Base-by-base conservation (phyloP, 2,797 vertebrate species). In the Platalea minor region DNA sequence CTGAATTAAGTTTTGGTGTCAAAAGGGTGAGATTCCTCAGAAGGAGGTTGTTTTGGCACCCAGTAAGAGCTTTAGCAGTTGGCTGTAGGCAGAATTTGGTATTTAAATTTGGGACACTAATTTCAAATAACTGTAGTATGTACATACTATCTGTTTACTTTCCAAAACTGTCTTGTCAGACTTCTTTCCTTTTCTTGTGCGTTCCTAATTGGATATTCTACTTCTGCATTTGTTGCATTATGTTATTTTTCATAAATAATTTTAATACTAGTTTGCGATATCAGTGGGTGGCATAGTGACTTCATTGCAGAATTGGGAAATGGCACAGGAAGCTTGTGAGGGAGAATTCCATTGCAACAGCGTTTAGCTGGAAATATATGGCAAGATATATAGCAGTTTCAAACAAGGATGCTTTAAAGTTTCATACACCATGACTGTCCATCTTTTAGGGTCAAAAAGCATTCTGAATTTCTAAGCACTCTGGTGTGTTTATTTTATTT, bases 401-500 rank as follows among this genome's bases (percentile, higher is more conserved):
- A 92, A 57, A 59, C 24, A 88, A 78, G 24, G 29, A 73, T 94
- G 45, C 89, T 91, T 94, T 91, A 92, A 96, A 93, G 46, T 95
- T 97, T 97, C 74, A 50, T 70, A 70, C 64, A 72, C 79, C 39
- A 33, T 63, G 81, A 94, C 93, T 94, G 68, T 95, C 87, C 81
- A 86, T 91, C 69, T 92, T 94, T 95, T 85, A 85, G 31, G 43
- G 28, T 97, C 70, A 96, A 90, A 96, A 95, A 92, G 35, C 70
- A 67, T 89, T 95, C 93, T 89, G 73, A 94, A 90, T 94, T 96
- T 97, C 91, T 92, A 94, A 95, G 82, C 37, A 68, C 37, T 93
- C 87, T 60, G 60, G 24, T 94, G 33, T 91, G 85, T 83, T 91
- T 90, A 45, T 87, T 97, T 87, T 93, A 61, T 85, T 96, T 91